These are phyloP conservation scores for Zaprionus capensis DNA, from an alignment of 1,140 invertebrate genomes.

Conservation along the genomic window DNA sequence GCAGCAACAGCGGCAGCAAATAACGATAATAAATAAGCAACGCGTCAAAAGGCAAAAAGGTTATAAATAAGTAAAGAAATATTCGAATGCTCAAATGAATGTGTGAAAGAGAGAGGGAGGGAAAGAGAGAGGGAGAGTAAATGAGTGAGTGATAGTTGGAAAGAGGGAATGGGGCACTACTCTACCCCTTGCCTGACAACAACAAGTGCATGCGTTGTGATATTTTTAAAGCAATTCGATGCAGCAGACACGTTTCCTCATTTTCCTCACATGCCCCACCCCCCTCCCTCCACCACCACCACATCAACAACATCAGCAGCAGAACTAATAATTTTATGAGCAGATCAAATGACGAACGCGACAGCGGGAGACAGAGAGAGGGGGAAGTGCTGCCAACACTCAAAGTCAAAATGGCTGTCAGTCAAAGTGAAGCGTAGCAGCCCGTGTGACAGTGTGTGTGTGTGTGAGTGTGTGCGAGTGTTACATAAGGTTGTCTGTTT, in stretches of 20 bases:
- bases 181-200: background rate
- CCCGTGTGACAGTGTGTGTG: constrained; percentile 17
- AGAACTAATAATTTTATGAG: constrained; percentile 73
- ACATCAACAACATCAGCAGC: constrained; percentile 29
- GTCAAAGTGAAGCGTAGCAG: constrained; percentile 73
- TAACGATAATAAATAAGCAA: constrained; percentile 50
- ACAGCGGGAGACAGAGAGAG: background rate
- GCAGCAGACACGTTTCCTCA: constrained; percentile 45
- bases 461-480: constrained; percentile 17
- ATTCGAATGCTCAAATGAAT: constrained; percentile 22
- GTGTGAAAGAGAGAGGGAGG: background rate
- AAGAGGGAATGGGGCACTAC: background rate
- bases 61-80: constrained; percentile 71
- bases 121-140: background rate
- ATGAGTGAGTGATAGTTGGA: background rate
- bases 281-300: background rate
- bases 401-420: constrained; percentile 73
- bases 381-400: constrained; percentile 4
- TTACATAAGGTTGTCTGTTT: constrained; percentile 62
- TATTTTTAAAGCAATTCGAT: constrained; percentile 71
- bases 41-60: constrained; percentile 30
- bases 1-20: constrained; percentile 33
- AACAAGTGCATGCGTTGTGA: constrained; percentile 34
- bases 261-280: background rate
- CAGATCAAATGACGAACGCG: constrained; percentile 59